Evolutionary conservation across 2,113 vertebrate species (phyloP), one percentile per base, ranked within the genome.

Genomic region (Archocentrus centrarchus): DNA sequence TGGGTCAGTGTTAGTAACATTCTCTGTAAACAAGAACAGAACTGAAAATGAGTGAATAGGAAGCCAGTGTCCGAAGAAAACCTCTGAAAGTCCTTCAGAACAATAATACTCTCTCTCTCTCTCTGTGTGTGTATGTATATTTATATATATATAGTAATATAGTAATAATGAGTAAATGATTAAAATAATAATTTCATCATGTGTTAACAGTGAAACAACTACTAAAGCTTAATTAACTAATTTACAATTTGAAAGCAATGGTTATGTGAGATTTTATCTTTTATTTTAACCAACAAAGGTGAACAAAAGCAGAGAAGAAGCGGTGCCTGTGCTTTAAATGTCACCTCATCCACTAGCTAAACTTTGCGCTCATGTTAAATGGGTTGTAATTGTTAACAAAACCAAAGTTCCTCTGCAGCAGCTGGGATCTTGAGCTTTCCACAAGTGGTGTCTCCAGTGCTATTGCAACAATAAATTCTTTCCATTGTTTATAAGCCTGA

Each of bases 401-500:
- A 73, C 66, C 44, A 73, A 73, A 73, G 66, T 73, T 73, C 44
- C 30, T 53, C 76, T 79, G 66, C 70, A 75, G 66, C 35, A 80
- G 77, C 80, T 85, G 44, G 81, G 32, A 61, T 77, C 27, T 50
- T 61, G 47, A 30, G 58, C 84, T 82, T 53, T 68, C 55, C 37
- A 66, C 30, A 20, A 61, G 41, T 57, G 35, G 62, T 22, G 35
- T 32, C 30, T 77, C 75, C n/a, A 4, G n/a, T 5, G 27, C 18
- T 22, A 70, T n/a, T 60, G n/a, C 37, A 73, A 77, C 60, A 77
- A 32, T 73, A 64, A 79, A 89, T 66, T 86, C 47, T 79, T 91
- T 89, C 87, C 80, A 89, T 80, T 84, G 90, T 83, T 85, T 90
- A 79, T 78, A 77, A 60, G 59, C 24, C 57, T 70, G 37, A 59